phyloP scores from a whole-genome alignment of 1,140 invertebrate genomes.

The Calephelis nemesis region DNA sequence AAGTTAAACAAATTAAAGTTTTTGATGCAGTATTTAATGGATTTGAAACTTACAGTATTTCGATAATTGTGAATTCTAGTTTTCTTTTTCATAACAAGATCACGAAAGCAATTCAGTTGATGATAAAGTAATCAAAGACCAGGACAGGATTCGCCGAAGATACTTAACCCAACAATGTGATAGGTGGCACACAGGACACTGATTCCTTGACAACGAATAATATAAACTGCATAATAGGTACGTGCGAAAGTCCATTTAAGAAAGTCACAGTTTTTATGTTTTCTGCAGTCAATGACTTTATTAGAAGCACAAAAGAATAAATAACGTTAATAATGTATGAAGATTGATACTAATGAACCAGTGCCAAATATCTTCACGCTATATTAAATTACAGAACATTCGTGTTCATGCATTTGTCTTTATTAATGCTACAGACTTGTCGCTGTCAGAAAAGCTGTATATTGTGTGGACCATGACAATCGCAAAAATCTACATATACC shows the following conservation, averaged over 20 bases:
- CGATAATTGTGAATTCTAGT: too few relatives aligned
- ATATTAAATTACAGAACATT: constrained; percentile 18
- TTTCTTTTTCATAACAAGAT: too few relatives aligned
- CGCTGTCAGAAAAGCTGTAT: constrained; percentile 5
- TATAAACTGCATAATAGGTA: neutral
- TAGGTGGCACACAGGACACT: too few relatives aligned
- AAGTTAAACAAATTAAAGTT: too few relatives aligned
- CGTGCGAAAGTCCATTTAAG: neutral
- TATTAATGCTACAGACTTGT: constrained; percentile 9
- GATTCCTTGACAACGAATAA: too few relatives aligned
- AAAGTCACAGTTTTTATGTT: neutral
- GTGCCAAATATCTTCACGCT: constrained; percentile 23
- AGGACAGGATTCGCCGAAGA: too few relatives aligned
- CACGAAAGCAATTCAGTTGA: too few relatives aligned
- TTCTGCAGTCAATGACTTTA: neutral
- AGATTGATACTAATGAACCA: constrained; percentile 17
- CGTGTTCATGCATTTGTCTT: constrained; percentile 21
- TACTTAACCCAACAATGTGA: too few relatives aligned
- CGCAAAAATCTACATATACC: constrained; percentile 3
- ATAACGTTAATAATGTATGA: constrained; percentile 4
- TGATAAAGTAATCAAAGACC: too few relatives aligned
- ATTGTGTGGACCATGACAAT: constrained; percentile 17
- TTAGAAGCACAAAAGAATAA: neutral
- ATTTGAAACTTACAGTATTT: too few relatives aligned
- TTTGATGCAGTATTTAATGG: too few relatives aligned